Conservation (phyloP, 1,140 invertebrate genomes). For the Tetramorium simillimum region DNA sequence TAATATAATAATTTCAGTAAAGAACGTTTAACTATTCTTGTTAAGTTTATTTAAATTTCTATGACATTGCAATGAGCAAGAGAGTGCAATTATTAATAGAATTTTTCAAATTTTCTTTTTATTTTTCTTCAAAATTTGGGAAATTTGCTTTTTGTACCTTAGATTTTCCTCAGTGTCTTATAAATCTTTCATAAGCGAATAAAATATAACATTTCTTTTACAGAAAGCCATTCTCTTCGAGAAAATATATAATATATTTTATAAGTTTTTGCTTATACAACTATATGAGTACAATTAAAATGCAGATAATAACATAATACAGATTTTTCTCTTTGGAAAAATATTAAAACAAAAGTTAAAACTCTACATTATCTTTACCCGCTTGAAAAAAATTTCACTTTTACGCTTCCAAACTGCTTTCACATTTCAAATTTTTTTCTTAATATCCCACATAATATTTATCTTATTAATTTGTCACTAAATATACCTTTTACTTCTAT, state of each 20-base stretch:
- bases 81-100: conserved; percentile 17
- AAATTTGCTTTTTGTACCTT: conserved; percentile 12
- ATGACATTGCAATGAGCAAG: conserved; percentile 28
- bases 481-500: not conserved
- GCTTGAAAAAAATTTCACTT: not conserved
- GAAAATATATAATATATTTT: not conserved
- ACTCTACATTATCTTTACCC: not conserved
- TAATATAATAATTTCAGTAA: conserved; percentile 24
- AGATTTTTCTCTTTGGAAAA: not conserved
- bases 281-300: not conserved
- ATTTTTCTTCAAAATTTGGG: not conserved
- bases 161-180: not conserved
- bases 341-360: not conserved
- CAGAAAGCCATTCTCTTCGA: not conserved
- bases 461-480: not conserved
- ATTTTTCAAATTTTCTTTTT: not conserved
- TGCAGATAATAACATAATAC: not conserved
- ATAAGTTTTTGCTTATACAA: not conserved
- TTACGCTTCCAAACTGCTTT: not conserved
- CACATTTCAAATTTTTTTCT: not conserved
- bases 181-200: not conserved
- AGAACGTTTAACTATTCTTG: conserved; percentile 14
- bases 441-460: not conserved
- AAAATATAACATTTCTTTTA: not conserved
- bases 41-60: not conserved